Evolutionary conservation across 2,888 invertebrate species (phyloP), one percentile per base, ranked within the genome.

Genomic region (Epiblema foenella): DNA sequence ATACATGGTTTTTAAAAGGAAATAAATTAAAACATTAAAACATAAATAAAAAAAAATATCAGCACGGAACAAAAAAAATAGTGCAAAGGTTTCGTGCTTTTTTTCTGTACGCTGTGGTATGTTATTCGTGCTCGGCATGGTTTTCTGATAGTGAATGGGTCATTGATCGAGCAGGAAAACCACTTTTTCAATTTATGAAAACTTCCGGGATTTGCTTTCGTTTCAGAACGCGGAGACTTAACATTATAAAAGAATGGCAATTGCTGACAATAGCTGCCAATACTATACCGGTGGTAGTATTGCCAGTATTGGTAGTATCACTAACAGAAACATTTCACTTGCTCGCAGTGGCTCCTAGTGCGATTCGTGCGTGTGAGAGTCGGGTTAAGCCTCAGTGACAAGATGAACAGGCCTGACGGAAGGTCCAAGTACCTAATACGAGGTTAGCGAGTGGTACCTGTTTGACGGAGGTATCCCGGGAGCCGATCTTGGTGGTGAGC

Each of bases 401-500:
- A 24, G 2, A 24, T 24, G 24, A 3, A 4, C 4, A 24, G 24
- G 24, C 24, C 24, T 24, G 24, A 24, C 24, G 1, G 2, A 24
- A 24, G 24, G 24, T 24, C 1, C 1, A 24, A 24, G 24, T 24
- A n/a, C n/a, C n/a, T n/a, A 4, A 24, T 24, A 24, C 7, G 33
- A 5, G 33, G 33, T 5, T 33, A 20, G 12, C 7, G 11, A 15
- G 37, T 9, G 24, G 7, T 69, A 94, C 94, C 91, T 95, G 95
- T 85, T 94, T 95, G 57, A 95, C 91, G 7, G 93, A 91, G 24
- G 88, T 93, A 70, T 95, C 95, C 77, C 94, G 93, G 77, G 95
- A 94, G 76, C 95, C 95, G 75, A 98, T 94, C 86, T 97, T 97
- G 72, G 95, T 94, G 74, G 96, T 96, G 59, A 98, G 94, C 84